A percentile compares a stretch with the other conserved stretches of the same genome.
Evolutionary conservation across 2,888 invertebrate genomes (phyloP).

Genomic region (Mesoligia furuncula): DNA sequence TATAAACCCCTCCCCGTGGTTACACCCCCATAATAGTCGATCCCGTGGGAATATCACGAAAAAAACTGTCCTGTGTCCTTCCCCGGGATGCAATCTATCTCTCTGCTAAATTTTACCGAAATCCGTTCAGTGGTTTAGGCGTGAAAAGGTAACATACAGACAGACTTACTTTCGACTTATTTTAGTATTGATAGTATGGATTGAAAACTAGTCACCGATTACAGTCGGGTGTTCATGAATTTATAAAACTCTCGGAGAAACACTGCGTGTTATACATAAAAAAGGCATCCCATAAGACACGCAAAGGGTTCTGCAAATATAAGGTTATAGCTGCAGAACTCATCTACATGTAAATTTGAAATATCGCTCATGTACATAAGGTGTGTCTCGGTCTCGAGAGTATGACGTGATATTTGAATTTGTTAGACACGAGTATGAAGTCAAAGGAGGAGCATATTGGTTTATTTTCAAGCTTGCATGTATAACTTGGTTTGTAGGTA

Average conservation of each 20-base stretch:
- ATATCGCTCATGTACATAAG: conserved; percentile 9
- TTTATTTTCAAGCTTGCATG: conserved; percentile 1
- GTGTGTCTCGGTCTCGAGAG: not conserved
- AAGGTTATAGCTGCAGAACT: not conserved
- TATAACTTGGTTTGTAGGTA: not conserved
- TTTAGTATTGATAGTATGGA: too few relatives aligned
- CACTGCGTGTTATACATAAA: not conserved
- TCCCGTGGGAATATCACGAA: too few relatives aligned
- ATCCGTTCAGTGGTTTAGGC: too few relatives aligned
- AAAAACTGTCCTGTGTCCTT: too few relatives aligned
- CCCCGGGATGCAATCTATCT: too few relatives aligned
- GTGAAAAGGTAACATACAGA: too few relatives aligned
- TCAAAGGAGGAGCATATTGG: conserved; percentile 7
- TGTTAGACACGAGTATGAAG: not conserved
- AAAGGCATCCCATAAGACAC: not conserved
- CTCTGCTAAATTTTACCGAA: too few relatives aligned
- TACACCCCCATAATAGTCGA: too few relatives aligned
- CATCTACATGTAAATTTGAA: conserved; percentile 29
- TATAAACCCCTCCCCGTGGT: too few relatives aligned
- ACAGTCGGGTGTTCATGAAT: not conserved
- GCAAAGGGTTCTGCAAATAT: not conserved
- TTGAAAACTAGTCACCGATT: not conserved
- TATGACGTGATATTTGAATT: conserved; percentile 9
- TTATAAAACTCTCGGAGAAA: not conserved
- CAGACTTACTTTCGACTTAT: too few relatives aligned